Percentiles rank a stretch among this genome's conserved stretches.
Evolutionary conservation across 2,888 invertebrate genomes (phyloP).

Genomic region (Eumacrocentrus americanus): DNA sequence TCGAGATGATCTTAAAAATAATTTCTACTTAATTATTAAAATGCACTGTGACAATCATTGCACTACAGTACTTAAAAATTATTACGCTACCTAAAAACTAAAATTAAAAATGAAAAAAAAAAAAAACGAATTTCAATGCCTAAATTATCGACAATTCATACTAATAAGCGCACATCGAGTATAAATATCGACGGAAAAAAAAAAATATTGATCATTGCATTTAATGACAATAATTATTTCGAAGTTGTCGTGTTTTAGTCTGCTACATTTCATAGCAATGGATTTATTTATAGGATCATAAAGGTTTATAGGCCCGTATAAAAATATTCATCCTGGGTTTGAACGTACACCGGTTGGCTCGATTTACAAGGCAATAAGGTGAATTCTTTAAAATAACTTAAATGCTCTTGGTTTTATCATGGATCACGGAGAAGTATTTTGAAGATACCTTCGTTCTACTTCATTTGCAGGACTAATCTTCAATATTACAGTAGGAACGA

Average conservation of each 20-base stretch:
- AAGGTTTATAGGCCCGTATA: no score
- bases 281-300: no score
- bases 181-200: background rate
- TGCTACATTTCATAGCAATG: background rate
- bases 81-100: background rate
- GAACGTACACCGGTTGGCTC: no score
- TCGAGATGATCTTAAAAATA: background rate
- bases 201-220: background rate
- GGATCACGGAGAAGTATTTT: no score
- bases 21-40: background rate
- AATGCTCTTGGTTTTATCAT: no score
- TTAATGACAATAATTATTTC: background rate
- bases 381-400: no score
- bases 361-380: no score
- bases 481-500: no score
- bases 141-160: background rate
- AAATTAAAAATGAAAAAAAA: no score
- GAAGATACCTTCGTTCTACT: no score
- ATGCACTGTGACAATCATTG: background rate
- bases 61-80: background rate
- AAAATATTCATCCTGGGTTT: no score
- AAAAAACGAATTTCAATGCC: background rate
- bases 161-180: conserved; percentile 1
- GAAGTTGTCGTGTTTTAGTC: background rate
- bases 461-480: no score